These are phyloP conservation scores for Tragelaphus imberbis DNA, from an alignment of 2,113 vertebrate species.

Conservation along the genomic window DNA sequence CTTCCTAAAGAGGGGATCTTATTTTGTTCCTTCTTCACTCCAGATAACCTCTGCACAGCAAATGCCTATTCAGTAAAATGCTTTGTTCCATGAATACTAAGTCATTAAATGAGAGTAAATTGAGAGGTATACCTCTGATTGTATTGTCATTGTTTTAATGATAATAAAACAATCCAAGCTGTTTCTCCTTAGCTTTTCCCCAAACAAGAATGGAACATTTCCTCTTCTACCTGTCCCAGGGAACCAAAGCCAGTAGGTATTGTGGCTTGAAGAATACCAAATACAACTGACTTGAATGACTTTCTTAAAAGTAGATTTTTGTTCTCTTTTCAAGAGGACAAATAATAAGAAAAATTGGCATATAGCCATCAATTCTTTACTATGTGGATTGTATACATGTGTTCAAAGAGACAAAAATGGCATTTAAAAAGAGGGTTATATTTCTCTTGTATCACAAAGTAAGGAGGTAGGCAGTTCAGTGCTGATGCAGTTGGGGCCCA, in stretches of 20 bases:
- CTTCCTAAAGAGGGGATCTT: neutral
- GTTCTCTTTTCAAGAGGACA: neutral
- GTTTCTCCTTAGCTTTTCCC: neutral
- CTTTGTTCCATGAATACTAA: neutral
- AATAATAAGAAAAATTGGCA: neutral
- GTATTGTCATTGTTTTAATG: slow-evolving; percentile 38
- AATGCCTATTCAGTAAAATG: neutral
- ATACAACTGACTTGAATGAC: neutral
- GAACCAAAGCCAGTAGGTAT: slow-evolving; percentile 7
- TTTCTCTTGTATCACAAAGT: neutral
- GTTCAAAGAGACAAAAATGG: neutral
- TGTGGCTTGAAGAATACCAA: neutral
- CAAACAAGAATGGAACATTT: neutral
- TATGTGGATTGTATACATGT: neutral
- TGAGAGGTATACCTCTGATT: slow-evolving; percentile 55
- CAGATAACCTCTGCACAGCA: neutral
- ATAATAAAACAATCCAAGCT: slow-evolving; percentile 49
- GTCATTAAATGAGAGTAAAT: slow-evolving; percentile 60
- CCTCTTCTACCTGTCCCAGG: slow-evolving; percentile 7
- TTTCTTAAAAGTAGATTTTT: neutral
- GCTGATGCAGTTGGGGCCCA: neutral
- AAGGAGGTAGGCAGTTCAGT: neutral
- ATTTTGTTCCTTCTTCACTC: neutral
- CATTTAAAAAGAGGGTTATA: neutral
- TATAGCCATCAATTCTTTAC: neutral